Evolutionary conservation across 2,113 vertebrate genomes (phyloP), one percentile per base, ranked within the genome.

Genomic region (Plectropomus leopardus): DNA sequence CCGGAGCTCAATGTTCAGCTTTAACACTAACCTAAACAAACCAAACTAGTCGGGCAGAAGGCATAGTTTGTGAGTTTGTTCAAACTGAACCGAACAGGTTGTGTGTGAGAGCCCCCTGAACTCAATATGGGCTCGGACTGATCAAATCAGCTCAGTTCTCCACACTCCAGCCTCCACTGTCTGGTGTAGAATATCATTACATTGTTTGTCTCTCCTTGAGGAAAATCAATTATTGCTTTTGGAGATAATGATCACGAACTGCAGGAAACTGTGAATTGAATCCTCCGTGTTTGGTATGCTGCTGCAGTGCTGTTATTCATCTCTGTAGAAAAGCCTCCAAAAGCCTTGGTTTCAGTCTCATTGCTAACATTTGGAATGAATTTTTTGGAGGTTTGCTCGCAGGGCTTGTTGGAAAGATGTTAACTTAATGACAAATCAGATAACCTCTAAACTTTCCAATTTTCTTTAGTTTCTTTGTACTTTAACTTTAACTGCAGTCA

Each of bases 341-440:
- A 7, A 61, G 10, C 42, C 11, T 60, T 7, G 48, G 32, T 5
- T 19, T 7, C 34, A 16, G n/a, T 59, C 16, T 58, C 40, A 3
- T 16, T 24, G 40, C 16, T 5, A 26, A 59, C 23, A 13, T 40
- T 16, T 28, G 53, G 28, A 59, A 5, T 16, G 16, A 59, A 23
- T 51, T 1, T 8, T 59, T 42, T 51, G 16, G 19, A 50, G 7
- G 23, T 50, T n/a, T 28, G 23, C 73, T 28, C 1, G 14, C 24
- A 2, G 26, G 61, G 14, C 61, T 57, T 48, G 23, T 66, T 57
- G 45, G 10, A 44, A 45, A 57, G 36, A 76, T 57, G 16, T 51
- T 51, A 67, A 53, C 54, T 11, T 47, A 32, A 72, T 40, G 36
- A 40, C 9, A 32, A 63, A 48, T 70, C 50, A 26, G 45, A 42